Percentiles rank a stretch among this genome's conserved stretches.
These are phyloP conservation scores for Folsomia candida DNA, from an alignment of 2,888 invertebrate species.

Conservation along the genomic window DNA sequence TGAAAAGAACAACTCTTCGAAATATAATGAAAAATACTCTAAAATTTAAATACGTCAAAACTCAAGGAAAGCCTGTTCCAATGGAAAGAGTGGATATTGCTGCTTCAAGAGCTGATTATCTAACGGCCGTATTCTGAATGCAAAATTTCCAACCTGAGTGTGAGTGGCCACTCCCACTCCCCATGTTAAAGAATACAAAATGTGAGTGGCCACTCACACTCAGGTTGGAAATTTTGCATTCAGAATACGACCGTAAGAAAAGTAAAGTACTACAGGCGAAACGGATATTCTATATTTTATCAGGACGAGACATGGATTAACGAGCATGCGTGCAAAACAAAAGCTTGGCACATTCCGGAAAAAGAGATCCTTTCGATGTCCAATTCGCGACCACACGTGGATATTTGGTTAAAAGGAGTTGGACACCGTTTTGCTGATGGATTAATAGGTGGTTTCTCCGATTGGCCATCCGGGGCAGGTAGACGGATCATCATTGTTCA, in stretches of 20 bases:
- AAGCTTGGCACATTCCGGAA: background rate
- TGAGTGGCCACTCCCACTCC: too few relatives aligned
- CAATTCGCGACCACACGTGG: background rate
- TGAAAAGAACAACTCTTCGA: background rate
- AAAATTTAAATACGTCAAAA: background rate
- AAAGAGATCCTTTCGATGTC: background rate
- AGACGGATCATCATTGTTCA: constrained; percentile 6
- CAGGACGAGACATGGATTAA: background rate
- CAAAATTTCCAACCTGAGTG: too few relatives aligned
- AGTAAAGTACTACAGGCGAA: background rate
- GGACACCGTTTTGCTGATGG: constrained; percentile 13
- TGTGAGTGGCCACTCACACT: too few relatives aligned
- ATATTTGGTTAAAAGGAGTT: constrained; percentile 5
- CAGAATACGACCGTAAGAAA: too few relatives aligned
- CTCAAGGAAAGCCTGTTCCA: background rate
- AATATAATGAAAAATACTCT: background rate
- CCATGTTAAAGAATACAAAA: too few relatives aligned
- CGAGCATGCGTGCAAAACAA: background rate
- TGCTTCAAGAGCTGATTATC: too few relatives aligned
- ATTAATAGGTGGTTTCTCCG: constrained; percentile 8
- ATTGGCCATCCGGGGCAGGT: constrained; percentile 14
- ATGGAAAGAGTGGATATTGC: background rate
- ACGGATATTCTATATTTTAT: background rate
- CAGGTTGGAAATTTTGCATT: too few relatives aligned
- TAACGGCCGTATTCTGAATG: too few relatives aligned